Evolutionary conservation across 2,113 vertebrate genomes (phyloP).

Genomic region (Dissostichus mawsoni): DNA sequence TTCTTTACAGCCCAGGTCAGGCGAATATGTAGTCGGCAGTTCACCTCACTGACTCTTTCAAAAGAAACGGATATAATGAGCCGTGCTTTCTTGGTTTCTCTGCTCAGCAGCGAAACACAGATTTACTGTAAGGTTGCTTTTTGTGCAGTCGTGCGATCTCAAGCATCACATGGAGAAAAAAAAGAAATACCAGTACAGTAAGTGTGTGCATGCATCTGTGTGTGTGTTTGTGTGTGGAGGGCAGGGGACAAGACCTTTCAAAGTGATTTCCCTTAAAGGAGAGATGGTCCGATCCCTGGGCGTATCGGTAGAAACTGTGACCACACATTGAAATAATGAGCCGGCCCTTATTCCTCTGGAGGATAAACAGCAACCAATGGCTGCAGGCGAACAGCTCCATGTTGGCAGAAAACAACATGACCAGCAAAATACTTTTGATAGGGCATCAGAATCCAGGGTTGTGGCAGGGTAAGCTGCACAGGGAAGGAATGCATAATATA

Average conservation of each 20-base stretch:
- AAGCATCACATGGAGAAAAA: constrained; percentile 34
- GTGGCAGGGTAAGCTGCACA: background rate
- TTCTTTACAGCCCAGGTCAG: constrained; percentile 12
- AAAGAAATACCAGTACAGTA: constrained; percentile 42
- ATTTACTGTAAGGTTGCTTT: constrained; percentile 13
- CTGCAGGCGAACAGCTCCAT: constrained; percentile 27
- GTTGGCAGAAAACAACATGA: constrained; percentile 37
- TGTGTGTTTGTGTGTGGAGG: constrained; percentile 14
- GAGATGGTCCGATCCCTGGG: constrained; percentile 64
- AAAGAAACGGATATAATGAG: constrained; percentile 40
- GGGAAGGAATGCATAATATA: background rate
- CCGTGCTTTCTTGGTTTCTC: background rate
- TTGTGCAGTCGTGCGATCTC: constrained; percentile 32
- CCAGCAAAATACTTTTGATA: constrained; percentile 47
- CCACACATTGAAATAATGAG: constrained; percentile 83
- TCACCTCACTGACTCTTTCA: constrained; percentile 21
- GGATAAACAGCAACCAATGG: constrained; percentile 47
- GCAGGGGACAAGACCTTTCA: constrained; percentile 60
- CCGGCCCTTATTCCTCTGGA: constrained; percentile 56
- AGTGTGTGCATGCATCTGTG: constrained; percentile 8
- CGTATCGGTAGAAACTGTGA: constrained; percentile 70
- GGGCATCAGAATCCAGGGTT: constrained; percentile 2
- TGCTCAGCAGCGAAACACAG: constrained; percentile 14
- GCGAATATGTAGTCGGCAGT: constrained; percentile 6
- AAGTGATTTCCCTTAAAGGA: constrained; percentile 58